Conservation (phyloP, 2,113 vertebrate species). For the Corvus cornix region DNA sequence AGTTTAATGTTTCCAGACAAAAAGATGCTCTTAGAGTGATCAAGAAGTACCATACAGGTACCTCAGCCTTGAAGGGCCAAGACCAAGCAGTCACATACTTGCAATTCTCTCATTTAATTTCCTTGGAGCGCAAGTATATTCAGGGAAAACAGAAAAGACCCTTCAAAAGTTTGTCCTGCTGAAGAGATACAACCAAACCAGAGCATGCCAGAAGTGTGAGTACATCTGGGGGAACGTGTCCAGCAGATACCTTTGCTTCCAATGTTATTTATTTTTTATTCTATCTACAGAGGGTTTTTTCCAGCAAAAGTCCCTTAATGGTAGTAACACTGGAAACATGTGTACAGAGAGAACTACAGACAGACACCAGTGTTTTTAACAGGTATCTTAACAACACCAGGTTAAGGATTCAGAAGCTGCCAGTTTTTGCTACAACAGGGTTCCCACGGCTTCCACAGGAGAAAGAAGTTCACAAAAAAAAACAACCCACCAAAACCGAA, state of each 20-base stretch:
- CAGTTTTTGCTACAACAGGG: not conserved
- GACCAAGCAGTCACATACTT: not conserved
- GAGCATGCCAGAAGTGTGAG: not conserved
- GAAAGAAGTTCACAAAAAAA: not conserved
- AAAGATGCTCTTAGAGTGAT: not conserved
- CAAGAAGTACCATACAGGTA: not conserved
- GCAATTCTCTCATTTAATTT: not conserved
- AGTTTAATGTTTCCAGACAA: not conserved
- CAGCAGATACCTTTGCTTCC: not conserved
- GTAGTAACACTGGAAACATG: not conserved
- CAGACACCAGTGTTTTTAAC: not conserved
- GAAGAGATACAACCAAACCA: not conserved
- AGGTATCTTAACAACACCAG: not conserved
- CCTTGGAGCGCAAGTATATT: not conserved
- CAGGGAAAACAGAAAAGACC: not conserved
- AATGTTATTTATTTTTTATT: not conserved
- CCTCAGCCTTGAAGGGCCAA: not conserved
- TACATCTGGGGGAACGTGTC: rapidly evolving
- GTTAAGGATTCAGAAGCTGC: not conserved
- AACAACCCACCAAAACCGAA: not conserved
- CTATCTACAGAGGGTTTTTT: rapidly evolving
- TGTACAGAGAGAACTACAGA: not conserved
- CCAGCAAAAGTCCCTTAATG: not conserved
- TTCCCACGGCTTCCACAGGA: not conserved
- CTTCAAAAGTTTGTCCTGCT: not conserved